Percentiles rank a stretch among this genome's conserved stretches.
Evolutionary conservation across 30 jellyfish, hydroid and myxozoan genomes (phyloP).

Genomic region (Turritopsis dohrnii): DNA sequence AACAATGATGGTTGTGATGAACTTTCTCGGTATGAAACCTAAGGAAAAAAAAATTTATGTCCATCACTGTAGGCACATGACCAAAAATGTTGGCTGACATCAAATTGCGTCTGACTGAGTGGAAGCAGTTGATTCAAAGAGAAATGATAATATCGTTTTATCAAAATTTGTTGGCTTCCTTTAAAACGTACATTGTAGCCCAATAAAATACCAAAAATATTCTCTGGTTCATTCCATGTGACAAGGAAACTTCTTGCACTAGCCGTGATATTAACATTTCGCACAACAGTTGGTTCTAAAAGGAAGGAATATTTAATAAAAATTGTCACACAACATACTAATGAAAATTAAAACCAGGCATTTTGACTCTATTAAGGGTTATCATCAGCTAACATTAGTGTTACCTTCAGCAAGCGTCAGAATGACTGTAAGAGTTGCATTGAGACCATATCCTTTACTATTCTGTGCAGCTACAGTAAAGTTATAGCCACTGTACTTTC

Average conservation of each 20-base stretch:
- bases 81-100: no score
- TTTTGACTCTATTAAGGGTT: no score
- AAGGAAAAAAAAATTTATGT: no score
- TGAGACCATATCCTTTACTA: not conserved
- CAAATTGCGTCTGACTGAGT: no score
- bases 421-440: not conserved
- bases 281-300: not conserved
- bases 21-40: not conserved
- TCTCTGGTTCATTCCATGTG: not conserved
- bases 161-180: not conserved
- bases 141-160: not conserved
- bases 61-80: no score
- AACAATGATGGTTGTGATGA: not conserved
- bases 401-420: not conserved
- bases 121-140: no score
- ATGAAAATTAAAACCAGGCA: no score
- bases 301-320: not conserved
- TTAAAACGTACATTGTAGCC: not conserved
- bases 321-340: no score
- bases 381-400: no score
- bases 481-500: constrained; percentile 12
- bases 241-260: not conserved
- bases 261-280: not conserved
- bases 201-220: not conserved
- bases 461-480: not conserved